A percentile compares a stretch with the other conserved stretches of the same genome.
Evolutionary conservation across 2,113 vertebrate species (phyloP).

Genomic region (Corythornis madagascariensis): DNA sequence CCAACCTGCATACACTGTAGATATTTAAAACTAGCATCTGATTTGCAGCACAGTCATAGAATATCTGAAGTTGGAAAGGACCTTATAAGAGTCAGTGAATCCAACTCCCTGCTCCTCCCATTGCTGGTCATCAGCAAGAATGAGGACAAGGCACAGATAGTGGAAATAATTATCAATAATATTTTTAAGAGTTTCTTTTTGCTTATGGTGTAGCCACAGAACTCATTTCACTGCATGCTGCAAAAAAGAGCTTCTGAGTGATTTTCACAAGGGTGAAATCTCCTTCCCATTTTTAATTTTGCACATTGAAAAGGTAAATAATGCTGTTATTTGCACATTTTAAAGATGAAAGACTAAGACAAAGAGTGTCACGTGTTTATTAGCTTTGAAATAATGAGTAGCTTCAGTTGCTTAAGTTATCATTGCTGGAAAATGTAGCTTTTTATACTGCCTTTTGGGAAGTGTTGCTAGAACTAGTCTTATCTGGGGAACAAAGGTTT

Average conservation of each 20-base stretch:
- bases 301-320: neutral
- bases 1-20: neutral
- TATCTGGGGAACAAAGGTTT: neutral
- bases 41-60: neutral
- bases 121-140: neutral
- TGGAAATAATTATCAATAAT: neutral
- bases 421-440: neutral
- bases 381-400: neutral
- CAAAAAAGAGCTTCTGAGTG: neutral
- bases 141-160: fast-evolving
- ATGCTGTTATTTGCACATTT: neutral
- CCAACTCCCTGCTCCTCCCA: neutral
- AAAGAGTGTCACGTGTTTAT: neutral
- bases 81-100: neutral
- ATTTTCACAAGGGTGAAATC: neutral
- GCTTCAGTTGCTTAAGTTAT: neutral
- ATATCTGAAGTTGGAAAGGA: neutral
- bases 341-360: neutral
- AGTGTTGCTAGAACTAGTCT: neutral
- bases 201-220: neutral
- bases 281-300: neutral
- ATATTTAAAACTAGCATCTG: neutral
- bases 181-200: neutral
- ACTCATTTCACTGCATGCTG: neutral
- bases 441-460: neutral